Conservation (phyloP, 2,797 vertebrate genomes). For the Centroberyx gerrardi region DNA sequence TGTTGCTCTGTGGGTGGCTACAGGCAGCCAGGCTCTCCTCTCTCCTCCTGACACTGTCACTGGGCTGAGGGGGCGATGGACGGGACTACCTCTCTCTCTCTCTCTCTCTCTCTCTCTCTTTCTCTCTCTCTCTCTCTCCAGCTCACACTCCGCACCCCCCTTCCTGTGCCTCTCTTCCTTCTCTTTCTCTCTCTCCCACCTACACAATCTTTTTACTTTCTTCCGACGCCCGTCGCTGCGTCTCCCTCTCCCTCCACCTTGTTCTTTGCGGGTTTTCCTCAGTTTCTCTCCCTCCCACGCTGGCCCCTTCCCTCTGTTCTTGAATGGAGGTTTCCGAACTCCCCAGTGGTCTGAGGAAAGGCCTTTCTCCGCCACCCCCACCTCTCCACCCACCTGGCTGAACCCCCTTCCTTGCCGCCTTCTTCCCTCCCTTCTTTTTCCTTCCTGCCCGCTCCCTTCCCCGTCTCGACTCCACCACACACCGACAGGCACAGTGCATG, state of each 20-base stretch:
- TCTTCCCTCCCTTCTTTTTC: conserved; percentile 21
- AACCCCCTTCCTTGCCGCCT: conserved; percentile 36
- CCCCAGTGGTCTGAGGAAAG: conserved; percentile 68
- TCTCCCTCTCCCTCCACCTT: conserved; percentile 19
- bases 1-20: conserved; percentile 80
- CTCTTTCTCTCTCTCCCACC: conserved; percentile 34
- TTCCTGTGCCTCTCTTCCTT: conserved; percentile 54
- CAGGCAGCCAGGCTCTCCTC: conserved; percentile 77
- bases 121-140: conserved; percentile 35
- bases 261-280: conserved; percentile 53
- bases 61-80: conserved; percentile 82
- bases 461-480: conserved; percentile 1
- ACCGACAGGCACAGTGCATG: conserved; percentile 15
- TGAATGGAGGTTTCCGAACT: conserved; percentile 75
- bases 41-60: conserved; percentile 69
- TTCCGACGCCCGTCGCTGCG: conserved; percentile 17
- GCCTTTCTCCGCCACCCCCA: conserved; percentile 52
- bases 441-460: conserved; percentile 41
- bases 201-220: conserved; percentile 57
- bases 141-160: conserved; percentile 42
- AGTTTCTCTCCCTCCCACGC: conserved; percentile 42
- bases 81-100: conserved; percentile 74
- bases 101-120: conserved; percentile 15
- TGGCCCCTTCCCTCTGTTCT: conserved; percentile 37
- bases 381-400: conserved; percentile 51